Conservation (phyloP, 2,888 invertebrate genomes). For the Branchipolynoe longqiensis region DNA sequence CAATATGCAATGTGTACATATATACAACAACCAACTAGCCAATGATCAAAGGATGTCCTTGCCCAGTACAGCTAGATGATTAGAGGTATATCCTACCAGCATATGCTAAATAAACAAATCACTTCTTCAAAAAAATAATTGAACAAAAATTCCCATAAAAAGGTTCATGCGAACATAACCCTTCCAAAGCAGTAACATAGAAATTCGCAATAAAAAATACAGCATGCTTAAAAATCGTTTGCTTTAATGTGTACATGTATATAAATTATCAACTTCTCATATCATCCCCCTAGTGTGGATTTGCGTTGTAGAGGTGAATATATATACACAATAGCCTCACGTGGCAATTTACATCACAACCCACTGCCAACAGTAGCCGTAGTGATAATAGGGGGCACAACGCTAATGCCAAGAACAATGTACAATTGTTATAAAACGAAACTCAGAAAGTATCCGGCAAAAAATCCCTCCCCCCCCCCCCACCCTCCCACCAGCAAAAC, state of each 20-base stretch:
- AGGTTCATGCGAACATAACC: constrained; percentile 15
- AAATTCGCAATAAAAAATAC: neutral
- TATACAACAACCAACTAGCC: constrained; percentile 34
- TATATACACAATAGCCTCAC: constrained; percentile 5
- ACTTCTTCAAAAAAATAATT: too few relatives aligned
- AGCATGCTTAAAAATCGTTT: neutral
- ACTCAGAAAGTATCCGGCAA: too few relatives aligned
- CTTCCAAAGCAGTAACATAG: neutral
- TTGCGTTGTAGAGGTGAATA: neutral
- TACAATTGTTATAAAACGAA: neutral
- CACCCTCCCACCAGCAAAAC: too few relatives aligned
- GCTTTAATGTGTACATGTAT: too few relatives aligned
- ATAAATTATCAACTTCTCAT: too few relatives aligned
- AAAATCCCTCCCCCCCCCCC: too few relatives aligned
- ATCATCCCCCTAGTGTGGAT: too few relatives aligned
- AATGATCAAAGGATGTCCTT: neutral
- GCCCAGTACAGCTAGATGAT: neutral
- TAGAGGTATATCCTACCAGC: constrained; percentile 2
- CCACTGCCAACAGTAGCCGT: too few relatives aligned
- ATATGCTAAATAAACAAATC: neutral
- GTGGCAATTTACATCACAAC: neutral
- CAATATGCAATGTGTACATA: constrained; percentile 41
- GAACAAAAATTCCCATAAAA: too few relatives aligned
- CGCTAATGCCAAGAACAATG: neutral
- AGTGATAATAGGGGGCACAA: neutral